These are phyloP conservation scores for Pygocentrus nattereri DNA, from an alignment of 2,797 vertebrate species.

Conservation along the genomic window DNA sequence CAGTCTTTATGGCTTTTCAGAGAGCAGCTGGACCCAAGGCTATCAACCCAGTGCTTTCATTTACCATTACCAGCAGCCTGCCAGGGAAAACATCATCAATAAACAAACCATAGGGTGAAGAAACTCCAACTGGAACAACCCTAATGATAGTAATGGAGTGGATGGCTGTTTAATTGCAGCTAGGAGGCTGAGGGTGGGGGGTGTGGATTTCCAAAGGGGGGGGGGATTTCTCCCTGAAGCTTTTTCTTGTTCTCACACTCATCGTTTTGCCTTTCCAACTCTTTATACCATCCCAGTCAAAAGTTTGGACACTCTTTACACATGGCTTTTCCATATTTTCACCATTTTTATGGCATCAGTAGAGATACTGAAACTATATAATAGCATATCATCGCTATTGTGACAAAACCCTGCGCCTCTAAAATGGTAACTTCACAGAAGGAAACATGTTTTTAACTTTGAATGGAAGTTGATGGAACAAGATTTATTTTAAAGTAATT, in stretches of 20 bases:
- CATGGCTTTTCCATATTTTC: too few relatives aligned
- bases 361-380: too few relatives aligned
- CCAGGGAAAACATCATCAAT: slow-evolving; percentile 46
- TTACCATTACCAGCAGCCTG: neutral
- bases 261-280: slow-evolving; percentile 41
- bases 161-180: slow-evolving; percentile 70
- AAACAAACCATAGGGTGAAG: slow-evolving; percentile 51
- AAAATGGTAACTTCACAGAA: too few relatives aligned
- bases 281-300: neutral
- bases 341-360: neutral
- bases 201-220: slow-evolving; percentile 49
- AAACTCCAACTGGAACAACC: slow-evolving; percentile 63
- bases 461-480: too few relatives aligned
- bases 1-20: neutral
- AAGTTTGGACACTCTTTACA: neutral
- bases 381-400: too few relatives aligned
- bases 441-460: too few relatives aligned
- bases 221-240: slow-evolving; percentile 65
- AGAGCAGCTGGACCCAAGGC: neutral
- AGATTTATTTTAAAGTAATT: too few relatives aligned
- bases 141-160: slow-evolving; percentile 74
- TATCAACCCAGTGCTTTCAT: neutral
- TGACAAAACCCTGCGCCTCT: too few relatives aligned
- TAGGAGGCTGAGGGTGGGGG: slow-evolving; percentile 64
- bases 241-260: slow-evolving; percentile 68